Evolutionary conservation across 2,888 invertebrate species (phyloP), one percentile per base, ranked within the genome.

Genomic region (Molorchus minor): DNA sequence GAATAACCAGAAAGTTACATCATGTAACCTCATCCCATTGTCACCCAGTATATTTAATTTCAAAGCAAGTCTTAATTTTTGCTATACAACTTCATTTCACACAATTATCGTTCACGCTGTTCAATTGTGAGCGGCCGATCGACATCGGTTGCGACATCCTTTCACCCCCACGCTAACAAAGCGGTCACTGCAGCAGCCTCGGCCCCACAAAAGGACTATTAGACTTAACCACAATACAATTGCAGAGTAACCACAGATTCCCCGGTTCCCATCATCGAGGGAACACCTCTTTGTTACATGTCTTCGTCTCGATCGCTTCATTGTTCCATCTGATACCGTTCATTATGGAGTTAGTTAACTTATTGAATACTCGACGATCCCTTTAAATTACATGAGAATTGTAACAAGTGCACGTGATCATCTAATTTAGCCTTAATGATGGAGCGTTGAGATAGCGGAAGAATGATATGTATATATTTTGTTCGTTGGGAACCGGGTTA

Each of bases 201-300:
- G 56, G 51, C 49, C 56, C 51, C 51, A 62, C 61, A 65, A 69
- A 58, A 65, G 62, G 55, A 56, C 65, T 62, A 69, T 71, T 65
- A 67, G 59, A 55, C 41, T 59, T 62, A 61, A 68, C 68, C 71
- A 65, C 71, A 69, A 70, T 60, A 65, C 68, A 71, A 73, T 68
- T 68, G 69, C 65, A 62, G 62, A 61, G 64, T 68, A 70, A 73
- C 71, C 70, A 61, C 73, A 73, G 68, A 58, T 71, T 67, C n/a
- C 66, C 65, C 66, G 63, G 70, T 72, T 73, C 72, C 70, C 73
- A 72, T 69, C 66, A 56, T 53, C 61, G 51, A 56, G 68, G 61
- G 59, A 64, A 64, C 60, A 47, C 61, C 61, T 64, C 61, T 62
- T 64, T 64, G 61, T 64, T 61, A 38, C 44, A 36, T 45, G 36